phyloP scores from a whole-genome alignment of 2,888 invertebrate species.

The Leucania comma region DNA sequence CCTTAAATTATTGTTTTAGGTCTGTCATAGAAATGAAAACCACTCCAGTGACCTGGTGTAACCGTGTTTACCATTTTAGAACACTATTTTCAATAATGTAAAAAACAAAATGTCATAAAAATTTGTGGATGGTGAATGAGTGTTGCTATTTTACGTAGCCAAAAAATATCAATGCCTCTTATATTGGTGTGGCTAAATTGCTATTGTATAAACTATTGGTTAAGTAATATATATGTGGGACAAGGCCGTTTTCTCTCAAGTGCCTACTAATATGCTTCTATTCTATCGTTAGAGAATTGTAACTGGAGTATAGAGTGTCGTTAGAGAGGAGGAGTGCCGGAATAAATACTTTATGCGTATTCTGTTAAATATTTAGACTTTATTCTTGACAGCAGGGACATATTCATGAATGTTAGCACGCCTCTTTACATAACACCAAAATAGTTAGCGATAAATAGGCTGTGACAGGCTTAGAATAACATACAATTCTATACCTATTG shows the following conservation, averaged over 20 bases:
- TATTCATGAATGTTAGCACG: conserved; percentile 47
- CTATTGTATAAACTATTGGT: conserved; percentile 53
- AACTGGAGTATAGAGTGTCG: conserved; percentile 64
- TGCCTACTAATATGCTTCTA: conserved; percentile 75
- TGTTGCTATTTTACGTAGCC: conserved; percentile 48
- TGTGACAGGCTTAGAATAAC: conserved; percentile 59
- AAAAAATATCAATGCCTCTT: conserved; percentile 55
- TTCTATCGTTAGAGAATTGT: conserved; percentile 69
- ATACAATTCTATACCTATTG: conserved; percentile 34
- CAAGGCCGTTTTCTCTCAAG: conserved; percentile 72
- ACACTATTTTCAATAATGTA: conserved; percentile 46
- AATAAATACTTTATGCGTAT: conserved; percentile 40
- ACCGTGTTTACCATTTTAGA: conserved; percentile 48
- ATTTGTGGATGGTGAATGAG: conserved; percentile 25
- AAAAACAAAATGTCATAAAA: conserved; percentile 42
- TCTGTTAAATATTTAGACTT: conserved; percentile 20
- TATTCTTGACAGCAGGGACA: conserved; percentile 36
- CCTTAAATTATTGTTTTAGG: conserved; percentile 3
- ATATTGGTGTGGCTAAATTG: conserved; percentile 49
- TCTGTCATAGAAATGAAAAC: conserved; percentile 16
- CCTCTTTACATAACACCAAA: conserved; percentile 59
- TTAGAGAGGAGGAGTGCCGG: conserved; percentile 59
- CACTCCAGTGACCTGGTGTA: conserved; percentile 30
- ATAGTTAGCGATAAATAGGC: conserved; percentile 61
- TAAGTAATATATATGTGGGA: conserved; percentile 56